Evolutionary conservation across 2,113 vertebrate genomes (phyloP), one percentile per base, ranked within the genome.

Genomic region (Pangasianodon gigas): DNA sequence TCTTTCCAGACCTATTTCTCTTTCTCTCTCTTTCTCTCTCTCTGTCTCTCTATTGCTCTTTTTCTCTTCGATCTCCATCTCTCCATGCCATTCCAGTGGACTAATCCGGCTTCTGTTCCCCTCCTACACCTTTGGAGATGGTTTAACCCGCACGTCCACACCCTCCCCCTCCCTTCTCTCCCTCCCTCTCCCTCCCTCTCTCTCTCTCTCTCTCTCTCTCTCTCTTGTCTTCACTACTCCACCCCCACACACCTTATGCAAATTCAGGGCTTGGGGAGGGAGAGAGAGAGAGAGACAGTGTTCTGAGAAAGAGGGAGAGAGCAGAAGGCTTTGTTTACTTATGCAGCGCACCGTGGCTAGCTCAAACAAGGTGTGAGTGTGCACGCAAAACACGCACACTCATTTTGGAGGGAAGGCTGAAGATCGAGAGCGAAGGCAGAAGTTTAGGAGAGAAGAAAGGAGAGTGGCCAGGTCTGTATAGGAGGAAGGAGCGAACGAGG

Each of bases 221-320:
- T 58, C 58, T 54, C 11, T 54, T 90, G 89, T 60, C 90, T 80
- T 77, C 90, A 93, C 85, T 75, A 89, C 90, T 86, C 89, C 94
- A 94, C 95, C 94, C 91, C 90, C 94, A 94, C 95, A 95, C 96
- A 97, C 96, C 96, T 96, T 96, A 95, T 96, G 96, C 94, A 96
- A 96, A 96, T 96, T 91, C 51, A 90, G 87, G 84, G 93, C 93
- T 94, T 90, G 51, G 92, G 85, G 87, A 89, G 83, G 83, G 79
- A 62, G 83, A 89, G 91, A 92, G 89, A 51, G n/a, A 51, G 91
- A 91, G 90, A 56, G 32, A 16, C 90, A 90, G 89, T 37, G 52
- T 52, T 52, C 65, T 51, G 7, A 91, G 95, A 94, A 90, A 93
- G 93, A 67, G 74, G 24, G 58, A 85, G 37, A 84, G 91, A 92